These are phyloP conservation scores for Saccostrea cuccullata DNA, from an alignment of 1,140 invertebrate genomes.

Conservation along the genomic window DNA sequence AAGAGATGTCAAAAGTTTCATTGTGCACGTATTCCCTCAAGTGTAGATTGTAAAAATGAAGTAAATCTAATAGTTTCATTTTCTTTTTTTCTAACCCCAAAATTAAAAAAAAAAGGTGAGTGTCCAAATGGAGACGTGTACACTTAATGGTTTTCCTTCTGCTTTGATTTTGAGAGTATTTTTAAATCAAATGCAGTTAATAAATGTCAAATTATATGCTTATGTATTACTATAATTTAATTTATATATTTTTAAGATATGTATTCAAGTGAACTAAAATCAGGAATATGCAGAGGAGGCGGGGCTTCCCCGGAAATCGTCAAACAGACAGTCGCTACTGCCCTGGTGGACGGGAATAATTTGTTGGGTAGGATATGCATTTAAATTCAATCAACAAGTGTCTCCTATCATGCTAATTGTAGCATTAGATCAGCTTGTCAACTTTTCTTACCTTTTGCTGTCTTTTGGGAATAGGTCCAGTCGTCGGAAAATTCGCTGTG, in stretches of 20 bases:
- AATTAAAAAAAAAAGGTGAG: no score
- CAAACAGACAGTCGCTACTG: slow-evolving; percentile 88
- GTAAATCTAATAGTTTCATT: no score
- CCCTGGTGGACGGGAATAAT: slow-evolving; percentile 91
- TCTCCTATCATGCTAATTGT: background rate
- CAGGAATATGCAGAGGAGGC: slow-evolving; percentile 79
- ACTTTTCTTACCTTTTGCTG: no score
- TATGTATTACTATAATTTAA: background rate
- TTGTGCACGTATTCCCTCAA: no score
- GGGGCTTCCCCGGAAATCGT: slow-evolving; percentile 83
- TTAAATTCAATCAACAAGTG: background rate
- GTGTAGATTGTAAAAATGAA: no score
- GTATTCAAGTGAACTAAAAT: slow-evolving; percentile 81
- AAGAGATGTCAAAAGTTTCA: no score
- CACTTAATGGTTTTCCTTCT: no score
- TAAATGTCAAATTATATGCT: background rate
- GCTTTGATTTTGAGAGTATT: no score
- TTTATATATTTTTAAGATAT: slow-evolving; percentile 77
- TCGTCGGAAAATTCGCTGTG: slow-evolving; percentile 94
- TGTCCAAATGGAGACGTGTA: no score
- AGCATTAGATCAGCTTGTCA: no score
- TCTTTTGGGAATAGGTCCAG: slow-evolving; percentile 81
- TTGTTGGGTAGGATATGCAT: slow-evolving; percentile 82
- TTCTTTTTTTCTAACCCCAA: no score
- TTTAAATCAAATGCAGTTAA: background rate